A percentile compares a stretch with the other conserved stretches of the same genome.
These are phyloP conservation scores for Hiodon alosoides DNA, from an alignment of 2,113 vertebrate species.

Conservation along the genomic window DNA sequence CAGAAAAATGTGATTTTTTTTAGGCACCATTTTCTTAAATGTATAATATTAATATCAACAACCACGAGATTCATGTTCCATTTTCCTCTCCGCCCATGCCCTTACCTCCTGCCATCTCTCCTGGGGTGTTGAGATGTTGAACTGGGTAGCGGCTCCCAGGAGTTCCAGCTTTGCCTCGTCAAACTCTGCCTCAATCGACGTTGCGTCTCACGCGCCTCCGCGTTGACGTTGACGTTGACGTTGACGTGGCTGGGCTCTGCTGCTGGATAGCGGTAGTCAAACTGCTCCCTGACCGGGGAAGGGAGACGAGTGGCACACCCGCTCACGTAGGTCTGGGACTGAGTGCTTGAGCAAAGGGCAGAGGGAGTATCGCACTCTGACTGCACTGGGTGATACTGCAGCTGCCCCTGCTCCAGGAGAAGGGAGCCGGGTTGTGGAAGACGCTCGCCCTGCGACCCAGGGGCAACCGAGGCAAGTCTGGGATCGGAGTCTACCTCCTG, in stretches of 20 bases:
- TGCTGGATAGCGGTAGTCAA: neutral
- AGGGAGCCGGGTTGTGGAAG: neutral
- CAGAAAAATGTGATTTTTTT: too few relatives aligned
- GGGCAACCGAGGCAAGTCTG: neutral
- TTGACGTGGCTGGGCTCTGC: neutral
- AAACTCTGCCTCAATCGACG: neutral
- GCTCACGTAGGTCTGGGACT: neutral
- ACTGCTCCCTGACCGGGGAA: neutral
- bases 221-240: neutral
- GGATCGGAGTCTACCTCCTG: neutral
- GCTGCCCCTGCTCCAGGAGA: neutral
- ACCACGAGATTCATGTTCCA: too few relatives aligned
- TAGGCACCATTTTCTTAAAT: too few relatives aligned
- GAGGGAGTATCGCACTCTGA: neutral
- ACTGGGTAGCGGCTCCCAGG: neutral
- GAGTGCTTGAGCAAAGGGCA: neutral
- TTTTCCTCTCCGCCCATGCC: neutral
- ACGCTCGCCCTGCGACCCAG: neutral
- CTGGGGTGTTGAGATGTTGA: neutral
- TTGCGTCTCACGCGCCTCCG: neutral
- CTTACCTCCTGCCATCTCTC: conserved; percentile 19
- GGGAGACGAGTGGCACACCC: neutral
- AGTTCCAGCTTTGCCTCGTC: conserved; percentile 13
- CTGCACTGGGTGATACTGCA: neutral
- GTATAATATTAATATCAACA: too few relatives aligned